Evolutionary conservation across 2,113 vertebrate genomes (phyloP).

Genomic region (Polyodon spathula): DNA sequence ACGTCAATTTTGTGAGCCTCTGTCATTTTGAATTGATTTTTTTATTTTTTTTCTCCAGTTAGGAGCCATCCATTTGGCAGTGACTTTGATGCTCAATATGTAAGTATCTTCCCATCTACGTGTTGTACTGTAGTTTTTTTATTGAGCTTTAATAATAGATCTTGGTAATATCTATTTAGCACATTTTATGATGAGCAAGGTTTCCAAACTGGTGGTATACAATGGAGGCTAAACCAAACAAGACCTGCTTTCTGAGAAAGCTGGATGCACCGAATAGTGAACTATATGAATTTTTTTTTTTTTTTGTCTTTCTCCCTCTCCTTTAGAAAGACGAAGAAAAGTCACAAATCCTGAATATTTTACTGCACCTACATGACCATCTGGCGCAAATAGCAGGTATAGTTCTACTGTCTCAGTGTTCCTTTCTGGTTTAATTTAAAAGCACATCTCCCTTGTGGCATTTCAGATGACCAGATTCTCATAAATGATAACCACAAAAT

Average conservation of each 20-base stretch:
- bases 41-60: constrained; percentile 34
- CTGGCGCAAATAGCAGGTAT: constrained; percentile 84
- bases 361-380: constrained; percentile 84
- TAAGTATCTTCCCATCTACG: constrained; percentile 36
- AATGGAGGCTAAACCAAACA: too few relatives aligned
- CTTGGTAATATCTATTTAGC: too few relatives aligned
- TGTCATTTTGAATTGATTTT: not conserved
- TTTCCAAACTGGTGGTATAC: too few relatives aligned
- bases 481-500: too few relatives aligned
- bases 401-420: constrained; percentile 10
- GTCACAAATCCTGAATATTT: constrained; percentile 72
- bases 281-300: not conserved
- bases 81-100: constrained; percentile 48
- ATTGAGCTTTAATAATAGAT: too few relatives aligned
- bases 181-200: too few relatives aligned
- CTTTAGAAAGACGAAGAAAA: constrained; percentile 55
- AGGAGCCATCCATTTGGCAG: constrained; percentile 54
- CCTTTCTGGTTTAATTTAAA: not conserved
- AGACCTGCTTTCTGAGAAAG: too few relatives aligned
- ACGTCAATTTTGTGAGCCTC: not conserved
- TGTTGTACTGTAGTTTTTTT: too few relatives aligned
- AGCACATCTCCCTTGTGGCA: not conserved
- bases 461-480: too few relatives aligned
- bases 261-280: not conserved
- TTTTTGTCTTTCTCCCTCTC: not conserved